These are phyloP conservation scores for Netelia virgata DNA, from an alignment of 2,888 invertebrate species.

Conservation along the genomic window DNA sequence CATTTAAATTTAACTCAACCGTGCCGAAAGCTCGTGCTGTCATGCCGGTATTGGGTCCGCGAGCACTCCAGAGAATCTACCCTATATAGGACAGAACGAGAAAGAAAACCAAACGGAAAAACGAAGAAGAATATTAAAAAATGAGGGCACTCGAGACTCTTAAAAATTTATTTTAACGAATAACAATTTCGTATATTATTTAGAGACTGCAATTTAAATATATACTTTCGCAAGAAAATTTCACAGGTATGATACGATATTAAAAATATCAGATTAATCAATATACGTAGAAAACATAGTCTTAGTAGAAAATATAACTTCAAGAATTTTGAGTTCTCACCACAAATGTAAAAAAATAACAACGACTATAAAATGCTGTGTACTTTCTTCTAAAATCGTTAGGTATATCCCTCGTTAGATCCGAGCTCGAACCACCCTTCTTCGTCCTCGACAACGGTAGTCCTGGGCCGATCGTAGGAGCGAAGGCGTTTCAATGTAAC, in stretches of 20 bases:
- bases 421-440: conserved; percentile 18
- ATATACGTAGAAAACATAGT: too few species aligned
- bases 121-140: conserved; percentile 19
- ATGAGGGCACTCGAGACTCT: conserved; percentile 51
- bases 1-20: conserved; percentile 75
- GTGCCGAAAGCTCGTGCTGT: conserved; percentile 74
- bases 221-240: background rate
- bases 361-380: background rate
- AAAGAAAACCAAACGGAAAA: conserved; percentile 36
- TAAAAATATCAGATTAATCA: too few species aligned
- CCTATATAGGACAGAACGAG: conserved; percentile 48
- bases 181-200: background rate
- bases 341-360: background rate
- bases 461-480: conserved; percentile 3
- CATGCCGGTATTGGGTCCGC: conserved; percentile 48
- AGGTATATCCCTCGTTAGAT: conserved; percentile 4
- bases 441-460: conserved; percentile 27
- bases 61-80: conserved; percentile 20
- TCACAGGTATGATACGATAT: background rate
- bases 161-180: conserved; percentile 54
- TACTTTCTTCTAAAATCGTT: background rate
- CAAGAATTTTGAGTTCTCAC: too few species aligned
- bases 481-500: conserved; percentile 1
- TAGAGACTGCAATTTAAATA: background rate
- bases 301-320: too few species aligned